Conservation (phyloP, 2,888 invertebrate species). For the Miltochrista miniata region DNA sequence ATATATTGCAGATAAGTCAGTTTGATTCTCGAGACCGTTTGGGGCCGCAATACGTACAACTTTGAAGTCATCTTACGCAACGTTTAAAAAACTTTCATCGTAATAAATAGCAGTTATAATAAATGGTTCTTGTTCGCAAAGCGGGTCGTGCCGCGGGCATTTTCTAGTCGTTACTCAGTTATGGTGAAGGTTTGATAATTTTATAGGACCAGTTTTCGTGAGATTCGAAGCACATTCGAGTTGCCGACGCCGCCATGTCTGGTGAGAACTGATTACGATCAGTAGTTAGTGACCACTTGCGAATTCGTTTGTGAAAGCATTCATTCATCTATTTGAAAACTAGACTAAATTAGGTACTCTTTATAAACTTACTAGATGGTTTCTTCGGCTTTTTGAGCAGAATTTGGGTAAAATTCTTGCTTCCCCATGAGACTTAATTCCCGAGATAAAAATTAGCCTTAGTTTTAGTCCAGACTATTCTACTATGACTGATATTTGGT, state of each 20-base stretch:
- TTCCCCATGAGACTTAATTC: too few species aligned
- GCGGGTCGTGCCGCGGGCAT: constrained; percentile 13
- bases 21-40: too few species aligned
- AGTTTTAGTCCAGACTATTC: too few species aligned
- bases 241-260: constrained; percentile 30
- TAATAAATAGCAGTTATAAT: constrained; percentile 26
- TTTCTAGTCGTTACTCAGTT: constrained; percentile 8
- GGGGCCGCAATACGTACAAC: too few species aligned
- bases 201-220: constrained; percentile 26
- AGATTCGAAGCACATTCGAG: constrained; percentile 1
- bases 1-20: too few species aligned
- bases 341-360: too few species aligned
- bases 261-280: constrained; percentile 7
- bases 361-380: too few species aligned
- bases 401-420: too few species aligned
- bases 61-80: background rate
- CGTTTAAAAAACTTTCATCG: constrained; percentile 29
- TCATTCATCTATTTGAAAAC: too few species aligned
- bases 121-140: constrained; percentile 20
- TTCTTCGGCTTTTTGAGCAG: too few species aligned
- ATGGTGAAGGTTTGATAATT: constrained; percentile 20
- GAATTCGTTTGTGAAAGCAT: background rate
- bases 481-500: too few species aligned
- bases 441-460: too few species aligned
- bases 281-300: background rate